These are phyloP conservation scores for Nicator chloris DNA, from an alignment of 2,113 vertebrate species.

Conservation along the genomic window DNA sequence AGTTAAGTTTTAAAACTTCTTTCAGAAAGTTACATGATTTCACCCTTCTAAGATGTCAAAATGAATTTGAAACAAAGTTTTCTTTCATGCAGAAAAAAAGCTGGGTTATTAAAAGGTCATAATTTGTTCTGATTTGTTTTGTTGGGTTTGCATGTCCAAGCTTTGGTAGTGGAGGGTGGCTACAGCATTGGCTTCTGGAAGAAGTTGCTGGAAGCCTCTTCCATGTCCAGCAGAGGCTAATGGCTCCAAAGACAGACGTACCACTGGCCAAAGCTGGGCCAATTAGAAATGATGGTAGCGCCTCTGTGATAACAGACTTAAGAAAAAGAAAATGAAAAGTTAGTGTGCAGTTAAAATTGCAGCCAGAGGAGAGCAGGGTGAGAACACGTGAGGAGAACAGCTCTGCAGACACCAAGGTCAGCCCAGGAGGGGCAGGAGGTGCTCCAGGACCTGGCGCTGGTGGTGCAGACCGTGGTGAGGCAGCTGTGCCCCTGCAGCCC, in stretches of 20 bases:
- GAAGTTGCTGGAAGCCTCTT: background rate
- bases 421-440: background rate
- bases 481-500: too few species aligned
- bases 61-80: background rate
- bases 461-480: too few species aligned
- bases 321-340: background rate
- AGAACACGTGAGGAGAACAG: background rate
- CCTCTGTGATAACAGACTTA: background rate
- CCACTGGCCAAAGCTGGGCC: background rate
- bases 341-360: rapidly evolving
- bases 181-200: background rate
- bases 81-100: background rate
- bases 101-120: background rate
- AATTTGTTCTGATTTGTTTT: background rate
- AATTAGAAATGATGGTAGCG: background rate
- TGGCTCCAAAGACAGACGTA: rapidly evolving
- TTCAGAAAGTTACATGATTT: background rate
- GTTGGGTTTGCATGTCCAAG: background rate
- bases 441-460: rapidly evolving
- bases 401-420: background rate
- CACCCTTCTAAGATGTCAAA: background rate
- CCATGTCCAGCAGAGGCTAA: background rate
- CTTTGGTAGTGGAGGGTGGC: too few species aligned
- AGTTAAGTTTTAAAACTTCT: background rate
- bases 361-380: rapidly evolving